A percentile compares a stretch with the other conserved stretches of the same genome.
phyloP scores from a whole-genome alignment of 2,888 invertebrate species.

The Cataglyphis livida region DNA sequence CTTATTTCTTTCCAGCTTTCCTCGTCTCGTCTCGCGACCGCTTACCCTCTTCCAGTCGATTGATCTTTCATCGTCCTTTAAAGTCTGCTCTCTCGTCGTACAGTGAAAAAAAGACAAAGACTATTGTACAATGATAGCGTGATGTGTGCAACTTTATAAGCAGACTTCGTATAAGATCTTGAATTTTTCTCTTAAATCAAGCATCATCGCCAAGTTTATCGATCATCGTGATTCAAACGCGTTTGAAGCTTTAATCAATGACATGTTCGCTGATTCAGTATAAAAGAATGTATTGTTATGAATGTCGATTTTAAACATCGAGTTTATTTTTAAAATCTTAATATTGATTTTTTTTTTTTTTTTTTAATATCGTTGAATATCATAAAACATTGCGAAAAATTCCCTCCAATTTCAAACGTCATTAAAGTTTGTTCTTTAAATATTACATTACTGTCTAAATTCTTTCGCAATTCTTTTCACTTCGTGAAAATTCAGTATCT shows the following conservation, averaged over 20 bases:
- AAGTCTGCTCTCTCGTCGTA: not conserved
- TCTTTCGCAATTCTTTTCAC: not conserved
- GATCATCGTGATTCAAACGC: not conserved
- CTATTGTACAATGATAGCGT: not conserved
- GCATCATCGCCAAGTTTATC: not conserved
- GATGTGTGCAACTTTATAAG: conserved; percentile 21
- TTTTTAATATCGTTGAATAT: not conserved
- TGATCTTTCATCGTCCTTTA: conserved; percentile 34
- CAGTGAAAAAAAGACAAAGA: conserved; percentile 26
- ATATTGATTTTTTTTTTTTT: not conserved
- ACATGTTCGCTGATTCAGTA: not conserved
- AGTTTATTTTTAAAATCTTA: not conserved
- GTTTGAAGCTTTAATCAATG: not conserved
- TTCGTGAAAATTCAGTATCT: conserved; percentile 20
- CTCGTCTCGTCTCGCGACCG: conserved; percentile 31
- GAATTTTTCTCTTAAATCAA: conserved; percentile 15
- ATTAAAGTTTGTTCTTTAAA: not conserved
- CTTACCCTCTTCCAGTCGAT: conserved; percentile 63
- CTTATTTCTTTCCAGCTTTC: conserved; percentile 56
- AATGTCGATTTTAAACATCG: not conserved
- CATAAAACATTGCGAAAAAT: not conserved
- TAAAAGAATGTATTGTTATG: not conserved
- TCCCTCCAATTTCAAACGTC: not conserved
- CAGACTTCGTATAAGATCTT: not conserved
- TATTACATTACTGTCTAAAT: not conserved